Conservation (phyloP, 2,113 vertebrate species). For the Cinclus cinclus region DNA sequence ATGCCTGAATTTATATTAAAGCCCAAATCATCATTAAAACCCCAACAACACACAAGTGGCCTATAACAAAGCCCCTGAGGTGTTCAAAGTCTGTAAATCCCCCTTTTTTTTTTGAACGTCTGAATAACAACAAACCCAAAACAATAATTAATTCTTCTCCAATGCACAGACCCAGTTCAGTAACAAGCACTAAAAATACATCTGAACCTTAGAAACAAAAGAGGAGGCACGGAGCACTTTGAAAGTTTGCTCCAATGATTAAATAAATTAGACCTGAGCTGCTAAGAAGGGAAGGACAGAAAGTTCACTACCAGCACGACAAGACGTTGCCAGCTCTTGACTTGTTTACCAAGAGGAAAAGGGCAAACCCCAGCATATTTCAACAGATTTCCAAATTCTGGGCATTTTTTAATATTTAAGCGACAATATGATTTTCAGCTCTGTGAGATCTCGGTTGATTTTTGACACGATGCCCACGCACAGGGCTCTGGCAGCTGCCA, state of each 20-base stretch:
- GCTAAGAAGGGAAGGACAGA: slow-evolving; percentile 59
- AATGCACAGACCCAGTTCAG: slow-evolving; percentile 52
- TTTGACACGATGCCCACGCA: fast-evolving
- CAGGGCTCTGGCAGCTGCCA: neutral
- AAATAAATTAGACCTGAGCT: slow-evolving; percentile 68
- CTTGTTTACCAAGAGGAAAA: neutral
- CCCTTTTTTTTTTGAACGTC: neutral
- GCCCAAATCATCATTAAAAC: neutral
- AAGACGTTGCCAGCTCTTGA: neutral
- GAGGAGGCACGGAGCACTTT: slow-evolving; percentile 32
- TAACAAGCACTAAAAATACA: slow-evolving; percentile 61
- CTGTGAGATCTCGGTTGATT: neutral
- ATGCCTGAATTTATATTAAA: neutral
- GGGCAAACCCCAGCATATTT: neutral
- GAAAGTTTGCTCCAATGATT: slow-evolving; percentile 54
- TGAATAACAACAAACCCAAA: slow-evolving; percentile 64
- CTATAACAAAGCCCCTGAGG: slow-evolving; percentile 39
- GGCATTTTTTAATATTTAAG: neutral
- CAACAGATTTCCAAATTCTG: neutral
- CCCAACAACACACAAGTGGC: slow-evolving; percentile 8
- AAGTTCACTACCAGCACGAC: slow-evolving; percentile 44
- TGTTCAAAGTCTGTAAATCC: slow-evolving; percentile 50
- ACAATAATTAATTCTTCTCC: slow-evolving; percentile 66
- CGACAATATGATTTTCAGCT: neutral
- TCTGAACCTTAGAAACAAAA: slow-evolving; percentile 54